phyloP scores from a whole-genome alignment of 1,140 invertebrate species.

The Drosophila triauraria region DNA sequence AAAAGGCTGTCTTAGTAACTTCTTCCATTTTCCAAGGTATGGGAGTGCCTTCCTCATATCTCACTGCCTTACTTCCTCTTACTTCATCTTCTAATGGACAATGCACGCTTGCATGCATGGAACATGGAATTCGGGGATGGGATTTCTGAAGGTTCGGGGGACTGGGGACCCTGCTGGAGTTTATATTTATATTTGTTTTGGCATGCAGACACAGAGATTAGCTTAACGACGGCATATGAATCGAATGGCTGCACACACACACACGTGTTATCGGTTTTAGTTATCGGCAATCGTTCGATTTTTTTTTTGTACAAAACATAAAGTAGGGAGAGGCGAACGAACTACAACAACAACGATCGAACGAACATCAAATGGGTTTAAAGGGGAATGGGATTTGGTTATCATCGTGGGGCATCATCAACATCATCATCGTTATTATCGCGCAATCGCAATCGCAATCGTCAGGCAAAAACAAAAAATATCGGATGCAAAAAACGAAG shows the following conservation, averaged over 20 bases:
- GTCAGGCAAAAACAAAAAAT: conserved; percentile 34
- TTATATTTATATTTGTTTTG: conserved; percentile 4
- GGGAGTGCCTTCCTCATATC: conserved; percentile 3
- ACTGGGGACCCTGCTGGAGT: conserved; percentile 27
- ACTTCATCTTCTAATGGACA: conserved; percentile 18
- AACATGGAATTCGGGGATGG: neutral
- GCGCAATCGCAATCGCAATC: conserved; percentile 24
- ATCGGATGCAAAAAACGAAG: conserved; percentile 38
- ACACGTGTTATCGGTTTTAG: conserved; percentile 38
- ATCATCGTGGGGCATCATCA: conserved; percentile 36
- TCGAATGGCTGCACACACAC: conserved; percentile 34
- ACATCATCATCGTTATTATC: conserved; percentile 13
- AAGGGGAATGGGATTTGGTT: conserved; percentile 17
- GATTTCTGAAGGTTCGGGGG: neutral
- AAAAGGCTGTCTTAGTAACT: neutral
- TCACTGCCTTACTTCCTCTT: conserved; percentile 2
- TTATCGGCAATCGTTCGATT: conserved; percentile 32
- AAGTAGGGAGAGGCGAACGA: conserved; percentile 4
- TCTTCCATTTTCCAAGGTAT: neutral
- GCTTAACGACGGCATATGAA: conserved; percentile 30
- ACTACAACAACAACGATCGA: conserved; percentile 30
- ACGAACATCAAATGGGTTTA: conserved; percentile 33
- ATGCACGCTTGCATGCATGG: conserved; percentile 31
- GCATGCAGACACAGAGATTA: conserved; percentile 47
- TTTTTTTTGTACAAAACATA: conserved; percentile 38